Evolutionary conservation across 2,797 vertebrate genomes (phyloP).

Genomic region (Coilia nasus): DNA sequence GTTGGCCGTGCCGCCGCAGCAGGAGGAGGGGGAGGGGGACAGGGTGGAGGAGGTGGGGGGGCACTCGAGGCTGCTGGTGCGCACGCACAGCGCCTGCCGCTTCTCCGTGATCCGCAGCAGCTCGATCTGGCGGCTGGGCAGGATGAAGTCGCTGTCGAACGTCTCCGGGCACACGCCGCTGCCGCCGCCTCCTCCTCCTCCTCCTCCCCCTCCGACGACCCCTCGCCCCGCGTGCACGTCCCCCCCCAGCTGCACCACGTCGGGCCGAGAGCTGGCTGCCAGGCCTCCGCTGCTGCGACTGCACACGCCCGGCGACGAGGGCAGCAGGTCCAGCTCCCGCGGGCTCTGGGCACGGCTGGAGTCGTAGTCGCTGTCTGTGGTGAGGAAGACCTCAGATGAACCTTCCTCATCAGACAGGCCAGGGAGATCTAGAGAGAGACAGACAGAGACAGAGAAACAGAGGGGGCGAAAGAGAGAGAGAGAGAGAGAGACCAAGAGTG

Average conservation of each 20-base stretch:
- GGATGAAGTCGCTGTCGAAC: conserved; percentile 89
- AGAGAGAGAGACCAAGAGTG: too few relatives aligned
- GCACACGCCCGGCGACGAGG: conserved; percentile 70
- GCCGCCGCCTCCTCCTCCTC: conserved; percentile 50
- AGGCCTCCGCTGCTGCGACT: conserved; percentile 68
- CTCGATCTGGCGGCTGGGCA: conserved; percentile 90
- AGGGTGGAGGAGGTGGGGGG: conserved; percentile 62
- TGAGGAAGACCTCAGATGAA: conserved; percentile 89
- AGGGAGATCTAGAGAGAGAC: conserved; percentile 65
- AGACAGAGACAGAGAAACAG: not conserved
- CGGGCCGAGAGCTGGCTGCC: conserved; percentile 66
- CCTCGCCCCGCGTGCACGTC: conserved; percentile 36
- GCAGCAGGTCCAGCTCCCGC: conserved; percentile 85
- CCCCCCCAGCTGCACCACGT: conserved; percentile 66
- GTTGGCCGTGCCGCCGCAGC: not conserved
- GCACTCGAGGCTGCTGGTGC: conserved; percentile 90
- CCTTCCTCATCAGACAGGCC: conserved; percentile 86
- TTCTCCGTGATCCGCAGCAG: conserved; percentile 90
- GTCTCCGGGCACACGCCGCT: conserved; percentile 64
- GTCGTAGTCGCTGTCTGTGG: conserved; percentile 88
- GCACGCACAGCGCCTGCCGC: conserved; percentile 86
- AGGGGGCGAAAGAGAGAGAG: too few relatives aligned
- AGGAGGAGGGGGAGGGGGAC: conserved; percentile 51
- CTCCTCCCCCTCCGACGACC: not conserved
- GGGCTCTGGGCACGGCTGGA: conserved; percentile 88